Evolutionary conservation across 2,797 vertebrate genomes (phyloP).

Genomic region (Hoplostethus atlanticus): DNA sequence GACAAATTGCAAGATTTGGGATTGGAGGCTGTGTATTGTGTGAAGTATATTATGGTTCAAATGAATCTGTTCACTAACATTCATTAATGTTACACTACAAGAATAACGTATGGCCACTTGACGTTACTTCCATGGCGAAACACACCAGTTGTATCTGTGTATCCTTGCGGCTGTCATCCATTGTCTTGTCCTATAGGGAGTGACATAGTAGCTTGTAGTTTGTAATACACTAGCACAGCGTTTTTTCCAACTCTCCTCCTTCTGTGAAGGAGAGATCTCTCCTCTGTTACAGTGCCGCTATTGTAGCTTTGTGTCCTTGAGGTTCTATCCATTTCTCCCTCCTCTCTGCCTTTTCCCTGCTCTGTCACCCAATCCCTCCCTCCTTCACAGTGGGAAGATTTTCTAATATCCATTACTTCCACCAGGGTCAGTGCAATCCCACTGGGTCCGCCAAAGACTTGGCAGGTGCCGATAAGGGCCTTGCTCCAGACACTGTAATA

Average conservation of each 20-base stretch:
- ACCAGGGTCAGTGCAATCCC: slow-evolving; percentile 86
- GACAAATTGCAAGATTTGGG: too few species aligned
- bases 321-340: slow-evolving; percentile 71
- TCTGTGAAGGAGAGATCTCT: slow-evolving; percentile 35
- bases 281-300: slow-evolving; percentile 36
- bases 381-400: slow-evolving; percentile 80
- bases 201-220: slow-evolving; percentile 5
- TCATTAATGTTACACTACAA: too few species aligned
- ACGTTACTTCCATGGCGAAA: not conserved
- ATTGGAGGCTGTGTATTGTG: too few species aligned
- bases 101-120: too few species aligned
- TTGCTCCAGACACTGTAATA: slow-evolving; percentile 86
- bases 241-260: slow-evolving; percentile 18
- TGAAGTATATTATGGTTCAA: too few species aligned
- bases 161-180: not conserved
- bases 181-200: slow-evolving; percentile 6
- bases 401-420: slow-evolving; percentile 90
- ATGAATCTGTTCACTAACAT: too few species aligned
- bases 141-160: not conserved
- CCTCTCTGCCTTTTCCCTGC: slow-evolving; percentile 62
- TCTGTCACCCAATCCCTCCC: slow-evolving; percentile 72
- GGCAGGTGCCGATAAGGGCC: slow-evolving; percentile 87
- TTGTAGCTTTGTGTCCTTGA: slow-evolving; percentile 77
- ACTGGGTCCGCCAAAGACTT: slow-evolving; percentile 83
- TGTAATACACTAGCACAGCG: not conserved